Base-by-base conservation (phyloP, 2,113 vertebrate genomes). In the Takifugu flavidus region DNA sequence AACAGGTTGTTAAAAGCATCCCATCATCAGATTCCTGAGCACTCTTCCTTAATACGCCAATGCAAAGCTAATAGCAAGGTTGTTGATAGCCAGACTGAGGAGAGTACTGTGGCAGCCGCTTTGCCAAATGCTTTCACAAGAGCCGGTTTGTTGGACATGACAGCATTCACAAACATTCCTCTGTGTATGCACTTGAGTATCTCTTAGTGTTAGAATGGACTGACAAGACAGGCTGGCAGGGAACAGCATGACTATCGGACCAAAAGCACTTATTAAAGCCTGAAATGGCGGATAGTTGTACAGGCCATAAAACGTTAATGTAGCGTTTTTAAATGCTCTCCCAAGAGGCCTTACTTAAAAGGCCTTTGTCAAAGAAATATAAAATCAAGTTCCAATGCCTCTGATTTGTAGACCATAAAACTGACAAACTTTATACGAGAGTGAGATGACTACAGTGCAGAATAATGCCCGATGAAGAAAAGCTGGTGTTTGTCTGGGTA, bases 91-190 rank as follows among this genome's bases (percentile, higher is more conserved):
- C 66, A 69, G 29, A 59, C 55, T 11, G 65, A 67, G 74, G 25
- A 66, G 62, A 72, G 74, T 12, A 58, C 71, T 58, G 49, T 0
- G 20, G 54, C 68, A 50, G 47, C 45, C 27, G 58, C 54, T 13
- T 0, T 80, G 86, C 85, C 83, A 86, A 88, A 73, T 70, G 70
- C 66, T 82, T 75, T 78, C 77, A 87, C 84, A 83, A 84, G 83
- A 75, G 75, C 31, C 52, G 1, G 67, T 57, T 75, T 86, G 85
- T 85, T 85, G 77, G 65, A 84, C 29, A 13, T 67, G 67, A 62
- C 45, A 5, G 56, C 49, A 25, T 45, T 74, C 77, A 76, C 66
- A 80, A 51, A 56, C 83, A 88, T 86, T 87, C 85, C 82, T 75
- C 58, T 27, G 44, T 68, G 72, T 53, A 75, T 54, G 49, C 39